phyloP scores from a whole-genome alignment of 1,140 invertebrate species.

The Ganaspis sp. region DNA sequence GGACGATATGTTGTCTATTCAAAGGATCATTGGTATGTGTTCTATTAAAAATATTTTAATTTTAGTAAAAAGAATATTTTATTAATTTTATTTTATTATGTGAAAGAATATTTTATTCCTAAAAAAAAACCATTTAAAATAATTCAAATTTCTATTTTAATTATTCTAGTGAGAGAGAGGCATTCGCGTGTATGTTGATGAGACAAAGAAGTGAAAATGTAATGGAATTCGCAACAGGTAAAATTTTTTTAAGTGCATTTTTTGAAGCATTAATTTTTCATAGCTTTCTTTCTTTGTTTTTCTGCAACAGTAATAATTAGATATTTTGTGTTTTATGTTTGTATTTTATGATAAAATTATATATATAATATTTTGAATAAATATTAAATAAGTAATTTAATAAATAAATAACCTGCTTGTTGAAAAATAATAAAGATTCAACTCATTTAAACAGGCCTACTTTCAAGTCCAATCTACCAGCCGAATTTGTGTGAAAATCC shows the following conservation, averaged over 20 bases:
- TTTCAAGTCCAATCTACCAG: conserved; percentile 63
- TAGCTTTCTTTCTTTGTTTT: too few relatives aligned
- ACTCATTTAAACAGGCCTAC: conserved; percentile 55
- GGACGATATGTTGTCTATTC: conserved; percentile 72
- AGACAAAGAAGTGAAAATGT: conserved; percentile 81
- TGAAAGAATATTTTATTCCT: too few relatives aligned
- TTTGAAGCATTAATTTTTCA: conserved; percentile 34
- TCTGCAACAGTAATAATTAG: too few relatives aligned
- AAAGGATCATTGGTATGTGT: conserved; percentile 70
- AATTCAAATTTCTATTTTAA: conserved; percentile 38
- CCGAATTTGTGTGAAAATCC: conserved; percentile 70
- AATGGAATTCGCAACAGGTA: conserved; percentile 78
- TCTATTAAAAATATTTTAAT: background rate
- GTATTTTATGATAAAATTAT: too few relatives aligned
- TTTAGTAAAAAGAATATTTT: too few relatives aligned
- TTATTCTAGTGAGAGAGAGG: conserved; percentile 80
- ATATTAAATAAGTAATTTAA: too few relatives aligned
- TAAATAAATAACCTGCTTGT: too few relatives aligned
- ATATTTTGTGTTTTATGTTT: too few relatives aligned
- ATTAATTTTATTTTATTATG: too few relatives aligned
- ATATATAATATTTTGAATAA: too few relatives aligned
- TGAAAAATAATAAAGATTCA: background rate
- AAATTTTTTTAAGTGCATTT: conserved; percentile 17
- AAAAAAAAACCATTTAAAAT: conserved; percentile 44
- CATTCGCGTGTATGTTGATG: conserved; percentile 81